phyloP scores from a whole-genome alignment of 1,140 invertebrate species.

The Kradibia gibbosae region DNA sequence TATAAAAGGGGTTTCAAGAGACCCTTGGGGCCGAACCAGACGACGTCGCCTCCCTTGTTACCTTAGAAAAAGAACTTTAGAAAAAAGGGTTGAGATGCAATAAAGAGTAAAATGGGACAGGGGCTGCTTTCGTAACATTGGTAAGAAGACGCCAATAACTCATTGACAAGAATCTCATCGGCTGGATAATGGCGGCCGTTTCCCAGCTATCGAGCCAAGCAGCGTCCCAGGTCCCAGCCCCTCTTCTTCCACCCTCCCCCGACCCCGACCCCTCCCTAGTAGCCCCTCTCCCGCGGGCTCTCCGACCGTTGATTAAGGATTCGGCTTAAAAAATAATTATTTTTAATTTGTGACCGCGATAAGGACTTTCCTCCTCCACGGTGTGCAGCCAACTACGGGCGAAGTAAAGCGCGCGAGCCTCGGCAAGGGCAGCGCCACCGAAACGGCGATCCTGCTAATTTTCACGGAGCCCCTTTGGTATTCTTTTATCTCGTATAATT shows the following conservation, averaged over 20 bases:
- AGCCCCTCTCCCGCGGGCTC: conserved; percentile 31
- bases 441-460: conserved; percentile 64
- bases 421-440: conserved; percentile 51
- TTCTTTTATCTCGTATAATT: conserved; percentile 65
- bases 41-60: conserved; percentile 52
- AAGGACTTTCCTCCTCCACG: conserved; percentile 66
- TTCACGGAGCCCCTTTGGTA: conserved; percentile 64
- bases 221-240: neutral
- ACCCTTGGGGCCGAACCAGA: conserved; percentile 46
- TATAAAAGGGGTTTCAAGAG: conserved; percentile 52
- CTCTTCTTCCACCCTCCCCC: neutral
- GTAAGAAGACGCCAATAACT: conserved; percentile 71
- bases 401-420: conserved; percentile 39
- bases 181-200: conserved; percentile 67
- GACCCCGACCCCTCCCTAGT: neutral
- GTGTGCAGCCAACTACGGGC: conserved; percentile 55
- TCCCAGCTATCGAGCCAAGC: conserved; percentile 45
- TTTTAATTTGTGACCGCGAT: conserved; percentile 72
- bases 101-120: conserved; percentile 56
- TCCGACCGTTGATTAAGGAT: conserved; percentile 66
- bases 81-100: conserved; percentile 67
- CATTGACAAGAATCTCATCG: conserved; percentile 73
- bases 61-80: conserved; percentile 59
- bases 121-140: conserved; percentile 58
- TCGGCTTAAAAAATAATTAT: conserved; percentile 73